Evolutionary conservation across 2,113 vertebrate genomes (phyloP).

Genomic region (Aegithalos caudatus): DNA sequence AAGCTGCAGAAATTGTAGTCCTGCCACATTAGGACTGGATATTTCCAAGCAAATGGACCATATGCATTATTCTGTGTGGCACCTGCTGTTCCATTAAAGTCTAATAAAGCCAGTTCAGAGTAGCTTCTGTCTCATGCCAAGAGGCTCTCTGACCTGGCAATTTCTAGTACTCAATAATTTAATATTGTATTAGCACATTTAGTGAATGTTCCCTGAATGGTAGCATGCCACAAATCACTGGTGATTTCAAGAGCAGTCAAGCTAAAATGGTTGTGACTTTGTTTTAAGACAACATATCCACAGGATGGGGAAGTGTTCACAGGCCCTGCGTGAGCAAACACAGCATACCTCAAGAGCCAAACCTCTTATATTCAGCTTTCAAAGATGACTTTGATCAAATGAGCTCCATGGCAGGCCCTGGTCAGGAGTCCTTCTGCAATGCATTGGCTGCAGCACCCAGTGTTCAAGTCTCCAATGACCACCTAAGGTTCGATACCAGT

Average conservation of each 20-base stretch:
- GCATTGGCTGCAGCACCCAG: not conserved
- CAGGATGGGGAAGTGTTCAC: not conserved
- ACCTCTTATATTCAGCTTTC: not conserved
- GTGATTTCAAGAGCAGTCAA: not conserved
- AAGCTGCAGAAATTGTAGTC: not conserved
- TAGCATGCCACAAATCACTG: not conserved
- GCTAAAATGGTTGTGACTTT: not conserved
- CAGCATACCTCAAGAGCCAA: not conserved
- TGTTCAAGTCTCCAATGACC: not conserved
- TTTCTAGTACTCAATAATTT: not conserved
- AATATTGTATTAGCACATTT: not conserved
- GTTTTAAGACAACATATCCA: not conserved
- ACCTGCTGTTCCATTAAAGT: not conserved
- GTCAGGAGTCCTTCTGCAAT: not conserved
- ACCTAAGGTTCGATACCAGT: fast-evolving
- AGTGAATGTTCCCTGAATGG: not conserved
- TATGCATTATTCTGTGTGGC: not conserved
- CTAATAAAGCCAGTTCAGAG: not conserved
- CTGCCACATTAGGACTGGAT: not conserved
- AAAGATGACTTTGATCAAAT: not conserved
- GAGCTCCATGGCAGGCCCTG: not conserved
- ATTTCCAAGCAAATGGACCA: not conserved
- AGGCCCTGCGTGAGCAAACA: not conserved
- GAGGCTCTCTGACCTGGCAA: not conserved
- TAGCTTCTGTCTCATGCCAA: not conserved